phyloP scores from a whole-genome alignment of 1,140 invertebrate genomes.

The Radopholus similis region DNA sequence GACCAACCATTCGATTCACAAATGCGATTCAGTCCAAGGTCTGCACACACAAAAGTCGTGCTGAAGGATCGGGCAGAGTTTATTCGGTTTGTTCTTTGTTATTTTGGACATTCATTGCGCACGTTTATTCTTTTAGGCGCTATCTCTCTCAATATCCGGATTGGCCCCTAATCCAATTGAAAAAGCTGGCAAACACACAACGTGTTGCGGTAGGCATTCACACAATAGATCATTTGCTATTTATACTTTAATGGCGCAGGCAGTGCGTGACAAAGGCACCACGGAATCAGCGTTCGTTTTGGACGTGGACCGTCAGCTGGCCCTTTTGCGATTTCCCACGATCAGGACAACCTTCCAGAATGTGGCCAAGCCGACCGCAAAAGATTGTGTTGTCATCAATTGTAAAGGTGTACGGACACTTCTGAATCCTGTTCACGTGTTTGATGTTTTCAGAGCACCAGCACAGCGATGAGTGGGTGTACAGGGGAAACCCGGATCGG shows the following conservation, averaged over 20 bases:
- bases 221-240: neutral
- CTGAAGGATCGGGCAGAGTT: neutral
- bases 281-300: constrained; percentile 29
- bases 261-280: constrained; percentile 14
- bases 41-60: constrained; percentile 10
- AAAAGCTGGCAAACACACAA: constrained; percentile 24
- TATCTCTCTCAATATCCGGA: constrained; percentile 23
- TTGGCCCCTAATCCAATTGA: constrained; percentile 28
- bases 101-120: too few species aligned
- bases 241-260: neutral
- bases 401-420: neutral
- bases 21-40: constrained; percentile 15
- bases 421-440: neutral
- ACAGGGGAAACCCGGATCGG: constrained; percentile 20
- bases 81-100: neutral
- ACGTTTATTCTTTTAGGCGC: constrained; percentile 1
- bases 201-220: constrained; percentile 16
- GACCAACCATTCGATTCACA: constrained; percentile 21
- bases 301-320: constrained; percentile 25
- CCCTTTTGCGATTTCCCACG: constrained; percentile 22
- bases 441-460: constrained; percentile 14
- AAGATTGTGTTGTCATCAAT: constrained; percentile 15
- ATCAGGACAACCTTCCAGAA: too few species aligned
- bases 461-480: constrained; percentile 28
- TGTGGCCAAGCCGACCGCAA: neutral